A percentile compares a stretch with the other conserved stretches of the same genome.
phyloP scores from a whole-genome alignment of 2,113 vertebrate species.

The Chunga burmeisteri region DNA sequence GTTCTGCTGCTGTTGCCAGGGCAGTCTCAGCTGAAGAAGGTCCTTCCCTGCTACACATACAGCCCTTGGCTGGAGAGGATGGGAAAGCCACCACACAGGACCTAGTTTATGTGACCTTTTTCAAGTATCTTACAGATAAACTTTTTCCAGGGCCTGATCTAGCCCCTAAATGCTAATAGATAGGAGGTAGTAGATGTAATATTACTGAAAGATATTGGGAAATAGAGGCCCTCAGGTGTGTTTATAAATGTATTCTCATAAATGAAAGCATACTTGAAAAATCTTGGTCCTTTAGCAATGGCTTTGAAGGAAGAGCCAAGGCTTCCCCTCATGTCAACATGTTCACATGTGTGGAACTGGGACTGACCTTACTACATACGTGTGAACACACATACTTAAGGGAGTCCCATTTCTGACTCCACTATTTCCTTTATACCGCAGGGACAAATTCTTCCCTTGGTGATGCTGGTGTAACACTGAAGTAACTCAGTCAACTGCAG shows the following conservation, averaged over 20 bases:
- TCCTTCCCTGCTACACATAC: neutral
- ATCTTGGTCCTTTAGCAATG: neutral
- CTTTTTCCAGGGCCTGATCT: neutral
- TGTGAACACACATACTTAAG: neutral
- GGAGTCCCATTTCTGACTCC: neutral
- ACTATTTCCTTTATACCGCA: neutral
- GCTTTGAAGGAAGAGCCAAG: neutral
- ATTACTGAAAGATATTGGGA: neutral
- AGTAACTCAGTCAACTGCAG: neutral
- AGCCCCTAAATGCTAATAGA: neutral
- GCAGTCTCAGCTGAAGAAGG: neutral
- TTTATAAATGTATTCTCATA: neutral
- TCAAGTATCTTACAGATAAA: neutral
- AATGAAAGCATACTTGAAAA: neutral
- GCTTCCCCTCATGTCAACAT: neutral
- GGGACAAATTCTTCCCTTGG: neutral
- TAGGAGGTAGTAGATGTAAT: neutral
- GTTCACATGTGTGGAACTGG: neutral
- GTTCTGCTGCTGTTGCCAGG: neutral
- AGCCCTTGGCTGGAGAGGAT: neutral
- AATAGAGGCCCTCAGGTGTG: neutral
- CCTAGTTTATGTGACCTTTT: neutral
- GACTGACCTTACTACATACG: neutral
- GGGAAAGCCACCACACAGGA: neutral
- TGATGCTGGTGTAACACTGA: neutral